Evolutionary conservation across 2,113 vertebrate genomes (phyloP).

Genomic region (Callocephalon fimbriatum): DNA sequence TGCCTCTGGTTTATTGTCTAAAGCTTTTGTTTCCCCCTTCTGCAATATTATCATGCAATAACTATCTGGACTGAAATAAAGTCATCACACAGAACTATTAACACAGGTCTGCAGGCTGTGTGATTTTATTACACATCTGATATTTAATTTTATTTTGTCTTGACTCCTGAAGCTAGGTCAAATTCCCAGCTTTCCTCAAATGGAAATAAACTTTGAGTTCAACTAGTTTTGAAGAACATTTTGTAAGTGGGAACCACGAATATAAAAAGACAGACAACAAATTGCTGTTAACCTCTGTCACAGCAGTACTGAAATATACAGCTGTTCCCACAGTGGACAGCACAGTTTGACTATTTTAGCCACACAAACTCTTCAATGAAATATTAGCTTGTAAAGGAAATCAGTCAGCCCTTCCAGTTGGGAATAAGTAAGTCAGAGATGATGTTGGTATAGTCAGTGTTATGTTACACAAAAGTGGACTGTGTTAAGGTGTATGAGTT

Average conservation of each 20-base stretch:
- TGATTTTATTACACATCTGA: neutral
- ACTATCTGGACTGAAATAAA: neutral
- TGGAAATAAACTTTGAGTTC: neutral
- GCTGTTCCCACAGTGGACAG: neutral
- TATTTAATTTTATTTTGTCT: constrained; percentile 1
- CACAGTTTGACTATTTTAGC: neutral
- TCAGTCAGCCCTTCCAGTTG: neutral
- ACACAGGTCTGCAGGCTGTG: neutral
- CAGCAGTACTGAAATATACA: neutral
- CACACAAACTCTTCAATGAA: neutral
- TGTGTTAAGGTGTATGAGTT: neutral
- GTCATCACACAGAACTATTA: neutral
- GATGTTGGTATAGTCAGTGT: neutral
- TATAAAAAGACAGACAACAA: neutral
- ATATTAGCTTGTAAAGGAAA: neutral
- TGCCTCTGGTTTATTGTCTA: neutral
- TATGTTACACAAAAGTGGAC: fast-evolving
- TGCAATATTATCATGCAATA: neutral
- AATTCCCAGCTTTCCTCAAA: neutral
- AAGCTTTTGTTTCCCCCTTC: neutral
- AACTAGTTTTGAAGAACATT: neutral
- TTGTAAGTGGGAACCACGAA: neutral
- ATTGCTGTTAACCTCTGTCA: neutral
- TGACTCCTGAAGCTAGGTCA: neutral
- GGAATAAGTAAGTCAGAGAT: neutral